These are phyloP conservation scores for Aplodontia rufa DNA, from an alignment of 2,113 vertebrate genomes.

Conservation along the genomic window DNA sequence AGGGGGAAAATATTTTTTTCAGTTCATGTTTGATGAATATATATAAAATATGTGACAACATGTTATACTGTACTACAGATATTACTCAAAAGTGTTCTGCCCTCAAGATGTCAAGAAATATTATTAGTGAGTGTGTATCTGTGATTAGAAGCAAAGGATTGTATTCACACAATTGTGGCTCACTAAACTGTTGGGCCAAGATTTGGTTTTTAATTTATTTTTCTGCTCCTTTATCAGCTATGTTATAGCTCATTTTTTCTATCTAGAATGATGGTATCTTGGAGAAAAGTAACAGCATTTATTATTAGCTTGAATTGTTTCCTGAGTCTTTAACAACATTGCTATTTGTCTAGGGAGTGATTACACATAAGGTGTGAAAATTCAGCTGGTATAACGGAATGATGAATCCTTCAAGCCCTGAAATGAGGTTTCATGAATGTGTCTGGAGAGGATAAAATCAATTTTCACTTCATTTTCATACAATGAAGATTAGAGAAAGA, in stretches of 20 bases:
- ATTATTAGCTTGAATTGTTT: conserved; percentile 24
- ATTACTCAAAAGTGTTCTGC: background rate
- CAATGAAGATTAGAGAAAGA: conserved; percentile 7
- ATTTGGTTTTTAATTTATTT: background rate
- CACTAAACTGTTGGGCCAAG: background rate
- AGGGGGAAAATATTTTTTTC: background rate
- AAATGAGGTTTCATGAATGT: conserved; percentile 49
- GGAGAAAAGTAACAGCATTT: background rate
- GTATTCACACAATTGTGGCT: background rate
- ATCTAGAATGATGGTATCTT: background rate
- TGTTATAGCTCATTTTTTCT: background rate
- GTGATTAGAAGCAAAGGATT: background rate
- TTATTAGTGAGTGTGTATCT: background rate
- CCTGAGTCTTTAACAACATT: background rate
- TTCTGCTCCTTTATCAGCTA: background rate
- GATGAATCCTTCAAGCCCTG: background rate
- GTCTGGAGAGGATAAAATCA: background rate
- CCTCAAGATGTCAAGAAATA: background rate
- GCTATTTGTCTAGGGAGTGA: background rate
- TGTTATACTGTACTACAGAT: background rate
- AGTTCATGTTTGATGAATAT: background rate
- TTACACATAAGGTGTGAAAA: conserved; percentile 28
- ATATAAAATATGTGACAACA: background rate
- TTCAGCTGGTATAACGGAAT: background rate
- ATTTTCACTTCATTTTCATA: conserved; percentile 44